phyloP scores from a whole-genome alignment of 92 coral and sea anemone genomes.

The Palythoa heliodiscus region DNA sequence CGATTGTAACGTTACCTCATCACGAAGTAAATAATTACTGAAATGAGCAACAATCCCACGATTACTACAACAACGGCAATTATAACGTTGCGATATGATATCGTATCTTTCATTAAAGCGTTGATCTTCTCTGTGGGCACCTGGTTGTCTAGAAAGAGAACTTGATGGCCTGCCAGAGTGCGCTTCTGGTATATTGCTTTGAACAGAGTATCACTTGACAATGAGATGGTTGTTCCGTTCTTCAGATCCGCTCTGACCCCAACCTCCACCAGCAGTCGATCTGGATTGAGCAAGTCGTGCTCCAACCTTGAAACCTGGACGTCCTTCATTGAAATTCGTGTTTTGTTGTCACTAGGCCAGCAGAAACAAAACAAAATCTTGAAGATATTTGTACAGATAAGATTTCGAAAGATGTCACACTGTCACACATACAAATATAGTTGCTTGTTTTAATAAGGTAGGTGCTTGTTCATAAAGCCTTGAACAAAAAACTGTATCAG shows the following conservation, averaged over 20 bases:
- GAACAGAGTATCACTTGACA: constrained; percentile 11
- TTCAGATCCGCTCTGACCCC: neutral
- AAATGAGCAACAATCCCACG: constrained; percentile 12
- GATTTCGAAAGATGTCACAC: too few species aligned
- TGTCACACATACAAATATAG: neutral
- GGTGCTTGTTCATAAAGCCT: too few species aligned
- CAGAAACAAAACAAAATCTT: neutral
- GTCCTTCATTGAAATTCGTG: constrained; percentile 12
- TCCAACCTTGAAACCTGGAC: neutral
- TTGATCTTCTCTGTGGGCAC: neutral
- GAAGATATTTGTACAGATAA: neutral
- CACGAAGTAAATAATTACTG: constrained; percentile 14
- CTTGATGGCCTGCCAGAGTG: constrained; percentile 13
- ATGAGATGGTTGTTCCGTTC: neutral
- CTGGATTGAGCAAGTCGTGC: neutral
- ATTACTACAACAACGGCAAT: constrained; percentile 20
- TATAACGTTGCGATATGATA: constrained; percentile 6
- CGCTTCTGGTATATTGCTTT: neutral
- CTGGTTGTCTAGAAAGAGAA: constrained; percentile 5
- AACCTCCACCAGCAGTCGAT: constrained; percentile 20
- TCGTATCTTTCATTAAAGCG: too few species aligned
- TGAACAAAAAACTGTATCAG: too few species aligned
- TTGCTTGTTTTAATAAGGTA: too few species aligned
- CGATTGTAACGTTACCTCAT: constrained; percentile 7
- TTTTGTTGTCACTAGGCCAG: neutral